Conservation (phyloP, 2,888 invertebrate genomes). For the Alloplasta piceator region DNA sequence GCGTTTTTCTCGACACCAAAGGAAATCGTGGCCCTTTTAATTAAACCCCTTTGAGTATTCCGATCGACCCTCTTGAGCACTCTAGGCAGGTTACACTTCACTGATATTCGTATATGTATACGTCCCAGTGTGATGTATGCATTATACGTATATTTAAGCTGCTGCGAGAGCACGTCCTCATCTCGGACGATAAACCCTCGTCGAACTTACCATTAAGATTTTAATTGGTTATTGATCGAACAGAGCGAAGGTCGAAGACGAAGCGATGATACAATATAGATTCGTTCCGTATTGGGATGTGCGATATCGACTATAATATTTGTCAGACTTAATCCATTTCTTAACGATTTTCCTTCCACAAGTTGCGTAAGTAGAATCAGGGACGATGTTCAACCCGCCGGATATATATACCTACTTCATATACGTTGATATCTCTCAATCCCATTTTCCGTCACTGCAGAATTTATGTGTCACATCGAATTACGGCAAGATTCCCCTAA, state of each 20-base stretch:
- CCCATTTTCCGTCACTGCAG: slow-evolving; percentile 8
- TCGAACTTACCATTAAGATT: slow-evolving; percentile 71
- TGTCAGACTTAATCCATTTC: too few species aligned
- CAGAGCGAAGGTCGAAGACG: slow-evolving; percentile 11
- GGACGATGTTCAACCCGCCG: too few species aligned
- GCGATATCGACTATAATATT: slow-evolving; percentile 39
- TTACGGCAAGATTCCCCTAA: too few species aligned
- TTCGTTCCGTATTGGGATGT: slow-evolving; percentile 15
- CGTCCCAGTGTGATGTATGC: slow-evolving; percentile 3
- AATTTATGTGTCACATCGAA: neutral
- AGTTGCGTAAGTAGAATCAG: too few species aligned
- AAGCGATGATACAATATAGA: neutral
- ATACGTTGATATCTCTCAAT: too few species aligned
- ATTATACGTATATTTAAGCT: slow-evolving; percentile 1
- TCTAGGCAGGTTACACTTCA: neutral
- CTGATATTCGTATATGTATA: too few species aligned
- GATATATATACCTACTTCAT: too few species aligned
- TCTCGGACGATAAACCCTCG: slow-evolving; percentile 61
- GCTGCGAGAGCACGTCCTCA: slow-evolving; percentile 42
- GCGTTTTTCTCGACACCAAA: too few species aligned
- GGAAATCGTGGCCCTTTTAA: too few species aligned
- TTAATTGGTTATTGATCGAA: slow-evolving; percentile 74
- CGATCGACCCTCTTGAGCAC: neutral
- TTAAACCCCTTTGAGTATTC: too few species aligned
- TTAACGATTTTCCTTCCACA: too few species aligned